Conservation (phyloP, 2,797 vertebrate species). For the Melanotaenia nigrans region DNA sequence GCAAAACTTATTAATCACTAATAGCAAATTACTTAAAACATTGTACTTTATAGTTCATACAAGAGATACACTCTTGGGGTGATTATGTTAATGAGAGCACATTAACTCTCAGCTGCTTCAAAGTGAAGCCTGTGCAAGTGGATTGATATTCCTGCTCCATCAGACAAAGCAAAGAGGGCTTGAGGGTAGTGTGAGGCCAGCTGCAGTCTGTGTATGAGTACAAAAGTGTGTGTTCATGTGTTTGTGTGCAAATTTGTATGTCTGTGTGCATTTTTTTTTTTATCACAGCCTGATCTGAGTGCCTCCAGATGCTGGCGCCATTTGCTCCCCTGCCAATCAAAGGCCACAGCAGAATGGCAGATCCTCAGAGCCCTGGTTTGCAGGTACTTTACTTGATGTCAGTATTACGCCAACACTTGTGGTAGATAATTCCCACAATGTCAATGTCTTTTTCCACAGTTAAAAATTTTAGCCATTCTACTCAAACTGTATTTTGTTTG, state of each 20-base stretch:
- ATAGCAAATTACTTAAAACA: conserved; percentile 61
- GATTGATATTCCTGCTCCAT: conserved; percentile 55
- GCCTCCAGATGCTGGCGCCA: conserved; percentile 76
- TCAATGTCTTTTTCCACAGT: background rate
- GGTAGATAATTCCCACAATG: conserved; percentile 22
- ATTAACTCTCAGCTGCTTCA: conserved; percentile 48
- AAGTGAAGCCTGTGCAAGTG: conserved; percentile 55
- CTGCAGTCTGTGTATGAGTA: background rate
- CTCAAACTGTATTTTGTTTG: background rate
- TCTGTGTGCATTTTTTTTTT: conserved; percentile 42
- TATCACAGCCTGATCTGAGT: conserved; percentile 57
- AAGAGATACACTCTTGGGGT: conserved; percentile 42
- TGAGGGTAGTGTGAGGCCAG: conserved; percentile 39
- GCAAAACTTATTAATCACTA: conserved; percentile 51
- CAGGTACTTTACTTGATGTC: conserved; percentile 54
- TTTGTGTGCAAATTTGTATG: conserved; percentile 4
- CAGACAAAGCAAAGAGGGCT: conserved; percentile 35
- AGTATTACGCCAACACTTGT: conserved; percentile 23
- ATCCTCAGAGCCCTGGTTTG: conserved; percentile 56
- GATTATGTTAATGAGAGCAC: conserved; percentile 63
- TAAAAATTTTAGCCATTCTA: background rate
- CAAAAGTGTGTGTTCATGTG: background rate
- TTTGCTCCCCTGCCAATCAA: conserved; percentile 81
- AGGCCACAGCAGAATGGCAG: conserved; percentile 65
- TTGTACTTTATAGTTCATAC: conserved; percentile 48